Evolutionary conservation across 2,113 vertebrate species (phyloP), one percentile per base, ranked within the genome.

Genomic region (Calidris pygmaea): DNA sequence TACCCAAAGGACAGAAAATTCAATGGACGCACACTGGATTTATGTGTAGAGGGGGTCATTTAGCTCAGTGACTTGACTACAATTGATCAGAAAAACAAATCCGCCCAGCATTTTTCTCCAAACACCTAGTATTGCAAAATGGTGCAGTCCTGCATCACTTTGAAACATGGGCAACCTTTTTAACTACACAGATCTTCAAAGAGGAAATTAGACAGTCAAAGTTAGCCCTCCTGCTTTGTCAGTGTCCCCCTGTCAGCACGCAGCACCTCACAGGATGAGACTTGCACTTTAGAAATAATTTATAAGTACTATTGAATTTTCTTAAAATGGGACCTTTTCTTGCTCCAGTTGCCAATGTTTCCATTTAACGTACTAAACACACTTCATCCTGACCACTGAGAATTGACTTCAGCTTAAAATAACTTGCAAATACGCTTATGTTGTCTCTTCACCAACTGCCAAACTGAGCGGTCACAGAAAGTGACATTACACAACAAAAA

Each of bases 331-430:
- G 80, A 77, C 22, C 65, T 95, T 83, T 73, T 87, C 87, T 86
- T 95, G 80, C 78, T 95, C 81, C 59, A 74, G 26, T 77, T 90
- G 78, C 48, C 55, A 55, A 7, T 71, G 78, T 84, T 83, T 80
- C 75, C 59, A 79, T 83, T 93, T 95, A 87, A 88, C 1, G 9
- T 60, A 86, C 75, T 56, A 91, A 88, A 92, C 59, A 59, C 55
- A 50, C 37, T 76, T 90, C 68, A 70, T 70, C 55, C 68, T 60
- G 72, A 90, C 87, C 65, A 74, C 47, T 83, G 94, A 78, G 94
- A 95, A 93, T 43, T 91, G 23, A 91, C 85, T 78, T 70, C 43
- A 68, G 83, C 89, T 90, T 87, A 96, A 96, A 96, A 94, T 95
- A 95, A 90, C 94, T 79, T 89, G 73, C 72, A 89, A 87, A 89